phyloP scores from a whole-genome alignment of 2,888 invertebrate species.

The Axea sp. region DNA sequence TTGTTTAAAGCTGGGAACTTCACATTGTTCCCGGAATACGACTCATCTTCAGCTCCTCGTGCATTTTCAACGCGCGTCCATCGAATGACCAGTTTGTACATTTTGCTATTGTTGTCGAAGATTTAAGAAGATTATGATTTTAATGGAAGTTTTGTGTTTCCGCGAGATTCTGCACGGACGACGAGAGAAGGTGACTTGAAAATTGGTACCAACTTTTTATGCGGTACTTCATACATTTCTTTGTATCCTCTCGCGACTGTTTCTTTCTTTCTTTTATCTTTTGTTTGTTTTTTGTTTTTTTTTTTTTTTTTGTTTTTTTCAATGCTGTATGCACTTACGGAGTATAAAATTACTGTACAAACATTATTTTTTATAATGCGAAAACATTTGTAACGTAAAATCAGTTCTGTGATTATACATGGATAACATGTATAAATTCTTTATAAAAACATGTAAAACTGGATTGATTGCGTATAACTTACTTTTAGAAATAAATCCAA shows the following conservation, averaged over 20 bases:
- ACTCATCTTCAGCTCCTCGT: conserved; percentile 18
- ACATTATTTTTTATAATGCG: no score
- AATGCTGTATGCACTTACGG: no score
- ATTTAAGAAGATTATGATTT: conserved; percentile 35
- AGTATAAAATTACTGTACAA: no score
- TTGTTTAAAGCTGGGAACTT: conserved; percentile 53
- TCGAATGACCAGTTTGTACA: conserved; percentile 34
- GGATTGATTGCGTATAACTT: no score
- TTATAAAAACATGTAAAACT: no score
- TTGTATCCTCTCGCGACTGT: neutral
- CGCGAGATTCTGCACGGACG: neutral
- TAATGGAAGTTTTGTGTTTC: conserved; percentile 21
- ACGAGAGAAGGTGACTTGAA: conserved; percentile 1
- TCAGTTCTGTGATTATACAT: no score
- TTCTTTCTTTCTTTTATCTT: neutral
- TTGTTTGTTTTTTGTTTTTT: no score
- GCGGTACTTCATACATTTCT: neutral
- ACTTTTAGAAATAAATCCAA: neutral
- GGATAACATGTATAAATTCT: no score
- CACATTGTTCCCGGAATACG: conserved; percentile 33
- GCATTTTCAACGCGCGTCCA: conserved; percentile 1
- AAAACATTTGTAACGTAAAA: no score
- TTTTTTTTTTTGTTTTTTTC: no score
- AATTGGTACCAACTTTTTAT: neutral
- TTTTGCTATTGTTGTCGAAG: conserved; percentile 11